Base-by-base conservation (phyloP, 2,888 invertebrate genomes). In the Tetranychus piercei region DNA sequence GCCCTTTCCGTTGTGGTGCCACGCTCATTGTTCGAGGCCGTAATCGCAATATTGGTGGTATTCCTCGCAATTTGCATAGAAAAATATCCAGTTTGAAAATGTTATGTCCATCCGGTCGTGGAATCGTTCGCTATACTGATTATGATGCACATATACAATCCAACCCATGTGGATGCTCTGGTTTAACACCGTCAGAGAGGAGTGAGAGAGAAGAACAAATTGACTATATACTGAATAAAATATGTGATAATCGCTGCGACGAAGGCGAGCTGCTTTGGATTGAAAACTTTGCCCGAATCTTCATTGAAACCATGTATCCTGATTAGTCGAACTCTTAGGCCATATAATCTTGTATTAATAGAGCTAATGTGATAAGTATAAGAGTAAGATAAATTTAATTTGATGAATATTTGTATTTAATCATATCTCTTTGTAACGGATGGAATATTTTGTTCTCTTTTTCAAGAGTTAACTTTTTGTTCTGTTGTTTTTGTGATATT, bases 371-470 rank as follows among this genome's bases (percentile, higher is more conserved):
- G 34, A 34, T 34, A 4, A 1, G 1, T 34, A 34, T 34, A 34
- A 34, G 34, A 34, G 34, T 34, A 34, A 34, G 34, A 34, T 34
- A 34, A 34, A n/a, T 5, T 34, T 34, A 34, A 34, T 34, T 34
- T 34, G 34, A 34, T 34, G 34, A 34, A 34, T 34, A 66, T 66
- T 20, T 66, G 20, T 66, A 18, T 66, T 65, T 4, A 15, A 65
- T 65, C n/a, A n/a, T 6, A 65, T 65, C 65, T 1, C 66, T n/a
- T n/a, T 65, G 18, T 11, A 11, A 66, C 15, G 11, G 66, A 20
- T 66, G 66, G n/a, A 66, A 66, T 66, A 66, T 66, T 66, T 66
- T 66, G 66, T 20, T 66, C 9, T 7, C 66, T 66, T n/a, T 65
- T n/a, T 65, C 65, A 34, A 34, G 4, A 34, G 34, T 34, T 34